Conservation (phyloP, 64 coral and sea anemone genomes). For the Montipora cactus region DNA sequence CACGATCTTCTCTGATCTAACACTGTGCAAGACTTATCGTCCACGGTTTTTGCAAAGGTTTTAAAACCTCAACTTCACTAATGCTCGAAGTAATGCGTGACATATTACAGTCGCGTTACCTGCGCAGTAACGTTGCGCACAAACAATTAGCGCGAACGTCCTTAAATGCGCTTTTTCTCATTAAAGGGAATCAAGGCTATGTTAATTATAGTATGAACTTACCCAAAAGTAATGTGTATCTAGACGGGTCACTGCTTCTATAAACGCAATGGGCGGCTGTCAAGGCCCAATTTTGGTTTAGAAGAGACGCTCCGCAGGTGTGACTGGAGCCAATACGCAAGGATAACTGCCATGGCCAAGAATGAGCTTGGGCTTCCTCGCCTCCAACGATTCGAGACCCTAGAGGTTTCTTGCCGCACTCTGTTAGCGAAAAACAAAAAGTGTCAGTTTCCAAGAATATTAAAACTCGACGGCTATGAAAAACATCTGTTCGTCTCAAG, state of each 20-base stretch:
- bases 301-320: constrained; percentile 81
- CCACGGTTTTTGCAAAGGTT: too few relatives aligned
- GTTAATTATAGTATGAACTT: not conserved
- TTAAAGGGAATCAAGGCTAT: not conserved
- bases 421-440: not conserved
- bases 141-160: too few relatives aligned
- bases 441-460: not conserved
- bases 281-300: constrained; percentile 63
- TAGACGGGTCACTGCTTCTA: constrained; percentile 6
- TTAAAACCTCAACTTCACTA: too few relatives aligned
- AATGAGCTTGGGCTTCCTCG: constrained; percentile 63
- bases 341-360: constrained; percentile 85
- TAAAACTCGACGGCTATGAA: too few relatives aligned
- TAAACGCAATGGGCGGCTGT: constrained; percentile 86
- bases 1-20: too few relatives aligned
- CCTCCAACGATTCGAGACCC: constrained; percentile 72
- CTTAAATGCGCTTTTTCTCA: not conserved
- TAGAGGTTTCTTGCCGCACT: constrained; percentile 47
- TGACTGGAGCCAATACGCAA: constrained; percentile 27
- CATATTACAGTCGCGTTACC: too few relatives aligned
- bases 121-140: too few relatives aligned
- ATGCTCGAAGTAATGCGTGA: too few relatives aligned
- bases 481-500: too few relatives aligned
- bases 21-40: too few relatives aligned
- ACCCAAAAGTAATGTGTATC: constrained; percentile 57